Evolutionary conservation across 1,140 invertebrate species (phyloP), one percentile per base, ranked within the genome.

Genomic region (Drosophila oshimai): DNA sequence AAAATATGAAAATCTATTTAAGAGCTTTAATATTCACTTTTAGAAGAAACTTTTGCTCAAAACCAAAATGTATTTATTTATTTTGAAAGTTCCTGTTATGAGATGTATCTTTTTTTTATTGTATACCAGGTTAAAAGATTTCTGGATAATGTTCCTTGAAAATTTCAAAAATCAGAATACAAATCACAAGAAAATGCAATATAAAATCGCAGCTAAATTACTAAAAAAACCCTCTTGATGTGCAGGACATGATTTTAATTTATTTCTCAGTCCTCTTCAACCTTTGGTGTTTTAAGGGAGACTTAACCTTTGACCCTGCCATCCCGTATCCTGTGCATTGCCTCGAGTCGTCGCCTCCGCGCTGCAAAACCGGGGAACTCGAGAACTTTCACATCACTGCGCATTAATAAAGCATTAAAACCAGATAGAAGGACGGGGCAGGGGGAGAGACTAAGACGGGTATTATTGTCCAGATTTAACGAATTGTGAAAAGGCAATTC

Each of bases 401-500:
- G 26, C 62, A 67, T 33, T 41, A 62, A 64, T 47, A 49, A 26
- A 15, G 57, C 54, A 45, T 62, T 62, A 45, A 47, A 64, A 49
- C 33, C 34, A 64, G 41, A 20, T 2, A 13, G 26, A 55, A n/a
- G 12, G 26, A 46, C 3, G 3, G 39, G 22, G 9, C 15, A 3
- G 39, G 18, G 37, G 4, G 20, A 39, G 33, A 15, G 15, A 9
- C 42, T 18, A 12, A 18, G 26, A 60, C 13, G 53, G 22, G 37
- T 44, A 65, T 65, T 65, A 65, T 65, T 65, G 58, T 41, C 42
- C 26, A 65, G 61, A 65, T 41, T 65, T 65, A 65, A 65, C 58
- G 62, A 67, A 50, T 50, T 65, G 45, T 50, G 62, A 65, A 65
- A 65, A 67, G 62, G 60, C 62, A 67, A 67, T 65, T 67, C 44